Conservation (phyloP, 2,113 vertebrate genomes). For the Paraplagusia blochii region DNA sequence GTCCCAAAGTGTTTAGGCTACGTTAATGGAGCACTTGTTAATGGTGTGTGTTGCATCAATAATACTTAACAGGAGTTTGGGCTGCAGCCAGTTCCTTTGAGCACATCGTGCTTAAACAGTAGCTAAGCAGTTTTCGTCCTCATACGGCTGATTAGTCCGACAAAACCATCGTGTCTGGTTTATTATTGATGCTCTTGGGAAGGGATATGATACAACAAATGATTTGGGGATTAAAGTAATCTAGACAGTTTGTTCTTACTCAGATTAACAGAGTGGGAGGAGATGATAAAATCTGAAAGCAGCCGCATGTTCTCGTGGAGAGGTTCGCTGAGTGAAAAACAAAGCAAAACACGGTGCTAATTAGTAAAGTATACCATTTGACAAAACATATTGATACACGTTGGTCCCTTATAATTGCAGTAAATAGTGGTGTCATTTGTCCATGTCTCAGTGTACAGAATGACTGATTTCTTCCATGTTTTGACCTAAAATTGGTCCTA, state of each 20-base stretch:
- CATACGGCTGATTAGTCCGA: too few species aligned
- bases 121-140: too few species aligned
- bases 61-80: neutral
- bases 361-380: too few species aligned
- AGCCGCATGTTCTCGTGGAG: neutral
- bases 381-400: neutral
- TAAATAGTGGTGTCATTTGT: neutral
- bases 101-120: neutral
- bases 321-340: conserved; percentile 2
- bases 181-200: too few species aligned
- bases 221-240: neutral
- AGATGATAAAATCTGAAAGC: neutral
- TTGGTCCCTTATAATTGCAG: neutral
- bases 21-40: conserved; percentile 23
- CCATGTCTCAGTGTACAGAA: too few species aligned
- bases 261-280: neutral
- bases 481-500: conserved; percentile 40
- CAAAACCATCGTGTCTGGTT: too few species aligned
- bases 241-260: neutral
- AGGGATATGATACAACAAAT: neutral
- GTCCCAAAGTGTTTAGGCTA: conserved; percentile 6
- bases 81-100: neutral
- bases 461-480: too few species aligned
- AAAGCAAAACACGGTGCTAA: too few species aligned
- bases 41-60: neutral